Base-by-base conservation (phyloP, 1,140 invertebrate genomes). In the Bombus consobrinus region DNA sequence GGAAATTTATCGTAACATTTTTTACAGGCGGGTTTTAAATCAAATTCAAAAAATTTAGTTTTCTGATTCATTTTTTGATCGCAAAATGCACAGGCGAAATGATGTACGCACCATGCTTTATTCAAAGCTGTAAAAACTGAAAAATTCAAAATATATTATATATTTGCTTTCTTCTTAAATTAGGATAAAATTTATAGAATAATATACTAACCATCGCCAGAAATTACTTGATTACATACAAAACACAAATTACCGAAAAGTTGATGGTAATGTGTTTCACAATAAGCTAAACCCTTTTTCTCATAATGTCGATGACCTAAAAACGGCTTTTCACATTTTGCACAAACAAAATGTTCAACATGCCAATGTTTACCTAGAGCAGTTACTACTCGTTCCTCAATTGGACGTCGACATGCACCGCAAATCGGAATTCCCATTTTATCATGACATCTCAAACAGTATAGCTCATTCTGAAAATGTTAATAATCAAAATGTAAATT, bases 291-390 rank as follows among this genome's bases (percentile, higher is more conserved):
- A 6, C 99, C 99, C 93, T 99, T 99, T 94, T 99, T 99, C 95
- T 99, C 99, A 95, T 99, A 99, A 95, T 99, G 99, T 4, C 99
- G 97, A 96, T 99, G 98, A 1, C 99, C 99, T 93, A 99, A 97
- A 96, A 99, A 99, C 2, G 99, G 99, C 94, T 99, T 99, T 95
- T 99, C 99, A 95, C 99, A 99, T 95, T 99, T 99, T 85, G 99
- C 99, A 95, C 99, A 99, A 1, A 99, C 99, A 96, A 99, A 99
- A 96, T 99, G 99, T 97, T 99, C 99, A 28, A 99, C 99, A 95
- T 99, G 99, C 99, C 99, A 99, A 93, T 99, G 98, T 95, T 99
- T 99, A 10, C 99, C 99, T n/a, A 99, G 95, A 32, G 99, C 99
- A 39, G 98, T 99, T 12, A 99, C 98, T 28, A 99, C 98, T 72